These are phyloP conservation scores for Embiotoca jacksoni DNA, from an alignment of 2,113 vertebrate genomes.

Conservation along the genomic window DNA sequence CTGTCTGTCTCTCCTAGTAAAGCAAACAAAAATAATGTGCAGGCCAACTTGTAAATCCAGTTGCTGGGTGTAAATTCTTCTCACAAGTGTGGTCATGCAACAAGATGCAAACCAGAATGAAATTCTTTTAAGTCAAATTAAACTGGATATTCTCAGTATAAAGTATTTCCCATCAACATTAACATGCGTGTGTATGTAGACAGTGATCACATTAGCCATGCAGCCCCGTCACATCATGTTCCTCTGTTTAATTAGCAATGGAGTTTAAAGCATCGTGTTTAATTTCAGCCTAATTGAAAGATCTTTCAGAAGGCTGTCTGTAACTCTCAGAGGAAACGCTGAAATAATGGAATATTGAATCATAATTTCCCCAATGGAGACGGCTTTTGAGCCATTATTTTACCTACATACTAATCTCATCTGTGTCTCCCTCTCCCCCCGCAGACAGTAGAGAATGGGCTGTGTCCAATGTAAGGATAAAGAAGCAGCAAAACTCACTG, in stretches of 20 bases:
- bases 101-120: constrained; percentile 28
- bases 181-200: not conserved
- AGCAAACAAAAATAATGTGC: constrained; percentile 59
- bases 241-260: constrained; percentile 51
- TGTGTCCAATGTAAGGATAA: constrained; percentile 99
- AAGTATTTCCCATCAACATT: not conserved
- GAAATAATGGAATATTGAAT: constrained; percentile 75
- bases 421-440: constrained; percentile 41
- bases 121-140: constrained; percentile 12
- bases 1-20: constrained; percentile 47
- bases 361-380: constrained; percentile 67
- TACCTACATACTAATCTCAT: constrained; percentile 47
- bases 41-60: constrained; percentile 61
- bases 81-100: constrained; percentile 15
- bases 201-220: constrained; percentile 2
- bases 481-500: constrained; percentile 99
- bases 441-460: constrained; percentile 99
- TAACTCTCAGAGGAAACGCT: constrained; percentile 66
- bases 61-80: constrained; percentile 37
- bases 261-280: constrained; percentile 57
- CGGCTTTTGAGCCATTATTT: constrained; percentile 55
- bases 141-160: constrained; percentile 27
- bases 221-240: constrained; percentile 40
- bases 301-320: constrained; percentile 45
- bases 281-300: constrained; percentile 72